Evolutionary conservation across 2,888 invertebrate species (phyloP), one percentile per base, ranked within the genome.

Genomic region (Aphelenchoides bicaudatus): DNA sequence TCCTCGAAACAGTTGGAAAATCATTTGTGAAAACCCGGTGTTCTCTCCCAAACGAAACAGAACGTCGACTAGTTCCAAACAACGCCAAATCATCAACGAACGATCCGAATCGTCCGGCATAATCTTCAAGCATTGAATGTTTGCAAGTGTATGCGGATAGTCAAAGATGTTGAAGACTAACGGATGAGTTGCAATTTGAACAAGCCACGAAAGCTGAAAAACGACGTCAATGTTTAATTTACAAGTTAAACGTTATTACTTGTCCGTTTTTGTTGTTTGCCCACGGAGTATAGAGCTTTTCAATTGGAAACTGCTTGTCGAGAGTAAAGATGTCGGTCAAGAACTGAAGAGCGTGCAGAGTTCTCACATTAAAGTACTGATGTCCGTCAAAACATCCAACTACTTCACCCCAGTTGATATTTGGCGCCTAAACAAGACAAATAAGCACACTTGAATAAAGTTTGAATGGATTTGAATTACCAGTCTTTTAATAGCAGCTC

Each of bases 111-210:
- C 87, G 82, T 96, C 96, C 0, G 94, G 94, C 4, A 89, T 88
- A 10, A 90, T 88, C 82, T 98, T 98, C 34, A 74, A 47, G 65
- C 90, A 86, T 73, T 93, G 91, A 43, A 90, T 87, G 1, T 88
- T 85, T 1, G 93, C 90, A 2, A 88, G 86, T 72, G 88, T 88
- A 79, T 88, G 91, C 0, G 89, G 88, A 80, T 89, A 88, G 80
- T 94, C 88, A 29, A 90, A 88, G 79, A 98, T 89, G 78, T 90
- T 90, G 81, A 96, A 92, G 66, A 96, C 85, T 79, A 96, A 96
- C 0, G 90, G 87, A 81, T 89, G 86, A 79, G 91, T 91, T 27
- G 96, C 82, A 66, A 92, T 88, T 69, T 88, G 87, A 62, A 88
- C 86, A 38, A 94, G 85, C 67, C 93, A 84, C 62, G 90, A 91